Evolutionary conservation across 35 echinoderm and acorn worm species (phyloP).

Genomic region (Ophiothrix spiculata): DNA sequence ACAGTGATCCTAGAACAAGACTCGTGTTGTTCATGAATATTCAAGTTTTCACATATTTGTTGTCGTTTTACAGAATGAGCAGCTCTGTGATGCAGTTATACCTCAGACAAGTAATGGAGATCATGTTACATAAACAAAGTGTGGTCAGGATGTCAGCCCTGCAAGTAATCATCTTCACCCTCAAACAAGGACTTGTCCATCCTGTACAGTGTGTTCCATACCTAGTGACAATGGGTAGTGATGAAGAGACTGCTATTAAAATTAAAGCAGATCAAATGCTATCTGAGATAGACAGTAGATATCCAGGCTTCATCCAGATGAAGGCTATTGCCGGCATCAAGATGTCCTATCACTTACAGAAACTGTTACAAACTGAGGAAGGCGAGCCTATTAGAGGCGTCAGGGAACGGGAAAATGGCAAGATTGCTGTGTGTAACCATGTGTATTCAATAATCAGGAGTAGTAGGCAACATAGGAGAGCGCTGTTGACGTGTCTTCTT

Average conservation of each 20-base stretch:
- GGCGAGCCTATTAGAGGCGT: constrained; percentile 55
- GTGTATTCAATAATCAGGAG: constrained; percentile 81
- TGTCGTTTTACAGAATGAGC: constrained; percentile 77
- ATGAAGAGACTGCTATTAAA: constrained; percentile 74
- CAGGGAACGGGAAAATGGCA: constrained; percentile 35
- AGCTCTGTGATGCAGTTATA: constrained; percentile 96
- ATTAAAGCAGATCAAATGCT: constrained; percentile 85
- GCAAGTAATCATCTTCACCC: constrained; percentile 79
- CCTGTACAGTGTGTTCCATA: constrained; percentile 99
- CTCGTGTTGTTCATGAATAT: too few relatives aligned
- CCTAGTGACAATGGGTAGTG: constrained; percentile 83
- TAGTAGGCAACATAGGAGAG: constrained; percentile 83
- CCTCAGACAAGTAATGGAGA: constrained; percentile 87
- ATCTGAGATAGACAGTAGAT: constrained; percentile 88
- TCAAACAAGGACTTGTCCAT: constrained; percentile 96
- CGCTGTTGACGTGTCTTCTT: constrained; percentile 65
- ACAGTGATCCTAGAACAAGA: too few relatives aligned
- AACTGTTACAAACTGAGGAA: constrained; percentile 31
- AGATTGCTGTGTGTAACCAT: constrained; percentile 55
- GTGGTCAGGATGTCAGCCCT: constrained; percentile 80
- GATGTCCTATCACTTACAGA: constrained; percentile 76
- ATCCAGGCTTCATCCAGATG: constrained; percentile 99
- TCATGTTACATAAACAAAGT: constrained; percentile 68
- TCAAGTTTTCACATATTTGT: too few relatives aligned
- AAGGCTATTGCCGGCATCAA: constrained; percentile 91